These are phyloP conservation scores for Lasioglossum morio DNA, from an alignment of 2,888 invertebrate genomes.

Conservation along the genomic window DNA sequence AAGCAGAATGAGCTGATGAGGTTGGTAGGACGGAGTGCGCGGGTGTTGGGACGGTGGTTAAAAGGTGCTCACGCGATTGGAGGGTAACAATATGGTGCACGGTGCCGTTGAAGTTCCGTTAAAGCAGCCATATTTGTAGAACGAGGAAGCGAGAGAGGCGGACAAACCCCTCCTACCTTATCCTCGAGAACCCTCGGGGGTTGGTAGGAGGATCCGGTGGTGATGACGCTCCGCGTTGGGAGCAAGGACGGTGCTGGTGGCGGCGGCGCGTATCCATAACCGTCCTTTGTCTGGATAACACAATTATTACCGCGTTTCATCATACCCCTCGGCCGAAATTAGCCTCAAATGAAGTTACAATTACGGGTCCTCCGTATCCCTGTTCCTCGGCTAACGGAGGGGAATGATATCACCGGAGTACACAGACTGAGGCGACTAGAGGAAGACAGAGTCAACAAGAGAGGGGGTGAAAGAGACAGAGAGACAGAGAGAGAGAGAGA, in stretches of 20 bases:
- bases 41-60: conserved; percentile 39
- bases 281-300: conserved; percentile 84
- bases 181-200: conserved; percentile 78
- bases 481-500: background rate
- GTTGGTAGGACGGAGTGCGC: background rate
- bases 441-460: background rate
- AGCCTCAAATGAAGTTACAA: conserved; percentile 85
- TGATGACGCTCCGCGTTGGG: conserved; percentile 71
- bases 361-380: conserved; percentile 77
- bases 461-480: background rate
- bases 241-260: conserved; percentile 54
- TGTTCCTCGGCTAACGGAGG: conserved; percentile 49
- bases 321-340: conserved; percentile 83
- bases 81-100: conserved; percentile 76
- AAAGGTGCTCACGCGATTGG: conserved; percentile 54
- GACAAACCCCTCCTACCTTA: conserved; percentile 71
- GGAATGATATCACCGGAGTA: conserved; percentile 16
- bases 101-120: conserved; percentile 75
- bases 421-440: background rate
- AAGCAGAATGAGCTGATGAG: background rate
- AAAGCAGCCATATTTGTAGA: conserved; percentile 83
- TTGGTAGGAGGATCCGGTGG: conserved; percentile 78
- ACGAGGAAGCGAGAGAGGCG: conserved; percentile 54
- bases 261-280: conserved; percentile 84
- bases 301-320: conserved; percentile 84